Percentiles rank a stretch among this genome's conserved stretches.
Conservation (phyloP, 2,113 vertebrate genomes). For the Cyprinus carpio region DNA sequence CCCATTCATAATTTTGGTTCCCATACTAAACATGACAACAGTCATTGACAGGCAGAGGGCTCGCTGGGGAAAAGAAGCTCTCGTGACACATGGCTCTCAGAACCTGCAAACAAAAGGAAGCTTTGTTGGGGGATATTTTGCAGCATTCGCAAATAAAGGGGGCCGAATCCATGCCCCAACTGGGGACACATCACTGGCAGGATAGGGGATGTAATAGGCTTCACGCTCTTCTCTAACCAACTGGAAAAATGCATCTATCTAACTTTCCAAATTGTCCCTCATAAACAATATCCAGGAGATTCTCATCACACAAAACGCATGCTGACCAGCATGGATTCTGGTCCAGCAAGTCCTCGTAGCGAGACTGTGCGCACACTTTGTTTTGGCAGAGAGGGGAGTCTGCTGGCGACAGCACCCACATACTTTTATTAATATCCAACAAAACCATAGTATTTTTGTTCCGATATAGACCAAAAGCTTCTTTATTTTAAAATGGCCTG, state of each 20-base stretch:
- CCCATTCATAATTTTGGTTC: not conserved
- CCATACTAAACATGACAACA: not conserved
- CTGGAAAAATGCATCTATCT: conserved; percentile 53
- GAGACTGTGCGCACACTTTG: not conserved
- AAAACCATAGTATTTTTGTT: not conserved
- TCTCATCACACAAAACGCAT: conserved; percentile 23
- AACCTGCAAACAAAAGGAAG: conserved; percentile 6
- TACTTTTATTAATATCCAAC: not conserved
- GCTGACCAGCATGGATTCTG: not conserved
- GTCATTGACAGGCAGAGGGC: not conserved
- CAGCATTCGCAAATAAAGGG: conserved; percentile 30
- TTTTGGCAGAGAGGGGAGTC: not conserved
- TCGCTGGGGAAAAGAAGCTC: not conserved
- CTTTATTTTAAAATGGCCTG: not conserved
- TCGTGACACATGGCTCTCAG: not conserved
- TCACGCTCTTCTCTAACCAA: conserved; percentile 46
- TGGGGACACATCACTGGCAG: conserved; percentile 39
- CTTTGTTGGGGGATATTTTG: conserved; percentile 39
- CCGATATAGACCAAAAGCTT: not conserved
- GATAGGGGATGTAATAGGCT: too few species aligned
- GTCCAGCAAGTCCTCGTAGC: not conserved
- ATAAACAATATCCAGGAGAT: conserved; percentile 53
- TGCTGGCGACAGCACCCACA: not conserved
- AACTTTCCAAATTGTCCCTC: conserved; percentile 20
- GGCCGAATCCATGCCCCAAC: conserved; percentile 18